Evolutionary conservation across 2,888 invertebrate species (phyloP), one percentile per base, ranked within the genome.

Genomic region (Erebia epiphron): DNA sequence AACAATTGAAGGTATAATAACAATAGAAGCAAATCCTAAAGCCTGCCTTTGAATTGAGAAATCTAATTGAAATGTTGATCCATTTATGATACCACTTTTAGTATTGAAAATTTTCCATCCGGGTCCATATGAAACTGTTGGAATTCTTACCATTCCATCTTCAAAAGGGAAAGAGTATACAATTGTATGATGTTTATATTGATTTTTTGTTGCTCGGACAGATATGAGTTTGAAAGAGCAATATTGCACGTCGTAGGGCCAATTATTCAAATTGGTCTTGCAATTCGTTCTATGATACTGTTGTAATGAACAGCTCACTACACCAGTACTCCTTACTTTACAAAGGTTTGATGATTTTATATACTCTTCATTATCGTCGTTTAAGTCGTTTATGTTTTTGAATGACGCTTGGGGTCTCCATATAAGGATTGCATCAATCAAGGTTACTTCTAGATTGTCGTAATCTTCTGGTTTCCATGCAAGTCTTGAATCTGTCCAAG

Each of bases 21-120:
- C 70, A 1, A 84, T 71, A 0, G 80, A 79, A 2, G 78, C 82
- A 0, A 88, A 64, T 0, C 78, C 77, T 7, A 72, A 74, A 0
- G 83, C 83, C 60, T 84, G 81, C 3, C 90, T 79, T 60, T 86
- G 81, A 21, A 89, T 69, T 0, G 78, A 68, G 21, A 88, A 85
- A 0, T 75, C 76, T 56, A 88, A 68, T 14, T 72, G 76, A 7
- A 88, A 62, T 21, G 80, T 79, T 0, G 69, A 71, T 0, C 77
- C 70, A 9, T 76, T n/a, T 60, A 78, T 66, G 21, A 76, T 70
- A 0, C 71, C 70, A 52, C 80, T 76, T 4, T 75, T 68, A 65
- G 78, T 83, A 64, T 82, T 80, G 7, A 83, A 76, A 49, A 89
- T 82, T 3, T 79, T 78, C 86, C 86, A 89, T n/a, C 81, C 83